Conservation (phyloP, 2,113 vertebrate species). For the Ochotona curzoniae region DNA sequence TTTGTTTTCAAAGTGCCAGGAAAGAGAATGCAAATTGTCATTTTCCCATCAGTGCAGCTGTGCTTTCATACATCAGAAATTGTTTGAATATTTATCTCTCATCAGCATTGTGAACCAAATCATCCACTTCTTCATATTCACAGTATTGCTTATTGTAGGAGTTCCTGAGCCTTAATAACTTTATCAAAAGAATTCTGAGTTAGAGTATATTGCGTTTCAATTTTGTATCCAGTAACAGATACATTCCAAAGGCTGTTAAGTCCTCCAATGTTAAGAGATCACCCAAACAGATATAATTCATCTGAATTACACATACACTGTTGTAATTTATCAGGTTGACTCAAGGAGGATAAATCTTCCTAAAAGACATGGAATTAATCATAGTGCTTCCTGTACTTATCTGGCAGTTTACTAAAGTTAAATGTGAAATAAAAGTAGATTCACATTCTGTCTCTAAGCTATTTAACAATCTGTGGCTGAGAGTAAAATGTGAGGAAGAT, state of each 20-base stretch:
- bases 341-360: conserved; percentile 70
- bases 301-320: conserved; percentile 71
- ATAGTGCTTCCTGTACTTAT: conserved; percentile 66
- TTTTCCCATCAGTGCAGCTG: background rate
- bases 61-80: background rate
- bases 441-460: conserved; percentile 54
- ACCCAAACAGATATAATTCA: conserved; percentile 75
- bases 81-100: background rate
- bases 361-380: conserved; percentile 78
- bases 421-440: conserved; percentile 69
- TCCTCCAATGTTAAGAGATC: conserved; percentile 59
- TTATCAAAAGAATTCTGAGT: background rate
- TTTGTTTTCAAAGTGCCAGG: background rate
- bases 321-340: conserved; percentile 75
- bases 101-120: background rate
- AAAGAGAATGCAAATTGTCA: background rate
- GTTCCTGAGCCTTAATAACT: background rate
- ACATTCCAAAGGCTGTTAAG: conserved; percentile 60
- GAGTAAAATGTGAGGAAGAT: conserved; percentile 67
- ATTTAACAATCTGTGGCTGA: conserved; percentile 67
- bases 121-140: background rate
- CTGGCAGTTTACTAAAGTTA: conserved; percentile 76
- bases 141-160: background rate
- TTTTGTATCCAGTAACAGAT: background rate
- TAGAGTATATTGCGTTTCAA: conserved; percentile 18